phyloP scores from a whole-genome alignment of 2,113 vertebrate genomes.

The Daphoenositta chrysoptera region DNA sequence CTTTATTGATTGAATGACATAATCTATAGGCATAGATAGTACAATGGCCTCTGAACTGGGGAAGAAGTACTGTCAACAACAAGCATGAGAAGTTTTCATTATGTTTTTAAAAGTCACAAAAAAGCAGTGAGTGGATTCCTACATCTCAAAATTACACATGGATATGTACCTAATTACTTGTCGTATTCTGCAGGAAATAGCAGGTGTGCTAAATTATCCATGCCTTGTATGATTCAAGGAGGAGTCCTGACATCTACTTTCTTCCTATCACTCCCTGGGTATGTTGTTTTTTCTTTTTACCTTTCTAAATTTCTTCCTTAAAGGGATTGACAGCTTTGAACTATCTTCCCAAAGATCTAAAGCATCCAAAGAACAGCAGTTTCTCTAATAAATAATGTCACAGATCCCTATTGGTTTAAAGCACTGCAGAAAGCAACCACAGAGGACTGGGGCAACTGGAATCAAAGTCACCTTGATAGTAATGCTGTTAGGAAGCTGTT shows the following conservation, averaged over 20 bases:
- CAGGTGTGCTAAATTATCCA: constrained; percentile 26
- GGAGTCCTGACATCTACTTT: constrained; percentile 25
- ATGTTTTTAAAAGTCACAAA: neutral
- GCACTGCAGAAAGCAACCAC: neutral
- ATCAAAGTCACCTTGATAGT: constrained; percentile 41
- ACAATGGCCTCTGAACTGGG: neutral
- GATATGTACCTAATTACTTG: constrained; percentile 5
- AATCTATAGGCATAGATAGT: neutral
- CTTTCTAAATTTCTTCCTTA: neutral
- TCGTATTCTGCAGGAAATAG: constrained; percentile 6
- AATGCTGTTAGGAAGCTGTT: neutral
- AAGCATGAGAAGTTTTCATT: neutral
- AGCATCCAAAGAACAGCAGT: neutral
- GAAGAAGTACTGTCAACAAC: neutral
- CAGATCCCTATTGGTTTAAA: neutral
- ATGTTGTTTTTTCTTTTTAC: neutral
- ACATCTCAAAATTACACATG: constrained; percentile 16
- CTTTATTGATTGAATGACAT: neutral
- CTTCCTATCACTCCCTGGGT: neutral
- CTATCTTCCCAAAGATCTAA: constrained; percentile 26
- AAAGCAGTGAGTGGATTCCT: neutral
- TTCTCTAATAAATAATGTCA: constrained; percentile 32
- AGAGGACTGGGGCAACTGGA: neutral
- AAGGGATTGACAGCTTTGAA: constrained; percentile 39
- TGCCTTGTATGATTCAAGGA: neutral